phyloP scores from a whole-genome alignment of 2,888 invertebrate species.

The Chalcis sispes region DNA sequence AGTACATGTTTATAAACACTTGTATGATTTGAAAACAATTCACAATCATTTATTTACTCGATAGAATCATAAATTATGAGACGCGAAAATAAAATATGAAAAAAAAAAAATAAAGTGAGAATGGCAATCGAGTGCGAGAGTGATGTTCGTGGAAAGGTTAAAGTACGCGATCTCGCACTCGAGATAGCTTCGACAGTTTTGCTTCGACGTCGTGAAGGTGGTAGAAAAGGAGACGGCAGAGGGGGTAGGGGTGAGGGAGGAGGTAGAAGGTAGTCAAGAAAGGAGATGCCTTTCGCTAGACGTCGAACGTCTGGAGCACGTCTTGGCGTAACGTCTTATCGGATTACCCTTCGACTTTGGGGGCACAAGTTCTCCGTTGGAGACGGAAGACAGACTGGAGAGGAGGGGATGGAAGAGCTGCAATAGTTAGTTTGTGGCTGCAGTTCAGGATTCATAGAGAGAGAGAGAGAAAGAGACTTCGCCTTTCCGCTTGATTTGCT shows the following conservation, averaged over 20 bases:
- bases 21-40: too few species aligned
- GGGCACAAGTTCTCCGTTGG: slow-evolving; percentile 31
- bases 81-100: too few species aligned
- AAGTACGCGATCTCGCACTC: slow-evolving; percentile 13
- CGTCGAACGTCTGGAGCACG: slow-evolving; percentile 65
- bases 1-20: too few species aligned
- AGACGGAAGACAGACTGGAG: not conserved
- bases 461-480: slow-evolving; percentile 46
- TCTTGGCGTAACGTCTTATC: slow-evolving; percentile 63
- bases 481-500: slow-evolving; percentile 55
- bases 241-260: too few species aligned
- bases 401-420: slow-evolving; percentile 53
- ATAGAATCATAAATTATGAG: too few species aligned
- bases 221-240: too few species aligned
- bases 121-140: not conserved
- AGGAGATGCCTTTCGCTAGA: slow-evolving; percentile 54
- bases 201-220: slow-evolving; percentile 48
- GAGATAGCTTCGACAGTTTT: slow-evolving; percentile 60
- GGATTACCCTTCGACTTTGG: slow-evolving; percentile 61
- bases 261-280: not conserved
- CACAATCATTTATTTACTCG: too few species aligned
- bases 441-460: slow-evolving; percentile 5
- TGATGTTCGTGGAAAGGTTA: slow-evolving; percentile 23
- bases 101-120: not conserved
- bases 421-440: slow-evolving; percentile 70